These are phyloP conservation scores for Caenorhabditis latens DNA, from an alignment of 1,140 invertebrate species.

Conservation along the genomic window DNA sequence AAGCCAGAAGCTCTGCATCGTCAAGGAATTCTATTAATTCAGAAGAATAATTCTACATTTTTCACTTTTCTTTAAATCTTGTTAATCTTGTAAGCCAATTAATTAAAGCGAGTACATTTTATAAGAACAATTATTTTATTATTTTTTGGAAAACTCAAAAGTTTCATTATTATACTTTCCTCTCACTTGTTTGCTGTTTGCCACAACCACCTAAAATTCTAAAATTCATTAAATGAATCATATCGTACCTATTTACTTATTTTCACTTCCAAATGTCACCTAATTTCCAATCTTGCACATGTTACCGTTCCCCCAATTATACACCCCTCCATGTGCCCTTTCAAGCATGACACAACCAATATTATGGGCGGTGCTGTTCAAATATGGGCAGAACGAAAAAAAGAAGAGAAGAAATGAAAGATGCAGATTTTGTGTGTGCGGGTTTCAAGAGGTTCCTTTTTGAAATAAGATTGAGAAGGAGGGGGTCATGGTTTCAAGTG, in stretches of 20 bases:
- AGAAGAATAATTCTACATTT: slow-evolving; percentile 9
- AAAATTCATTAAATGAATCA: background rate
- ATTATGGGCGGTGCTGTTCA: slow-evolving; percentile 3
- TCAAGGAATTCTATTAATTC: slow-evolving; percentile 21
- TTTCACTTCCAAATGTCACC: background rate
- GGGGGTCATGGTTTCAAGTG: slow-evolving; percentile 34
- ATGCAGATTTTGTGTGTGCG: background rate
- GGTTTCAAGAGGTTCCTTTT: slow-evolving; percentile 40
- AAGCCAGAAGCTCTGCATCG: slow-evolving; percentile 11
- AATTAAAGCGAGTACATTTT: slow-evolving; percentile 33
- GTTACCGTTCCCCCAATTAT: background rate
- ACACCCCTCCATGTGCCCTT: background rate
- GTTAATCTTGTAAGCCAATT: background rate
- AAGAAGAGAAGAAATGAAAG: background rate
- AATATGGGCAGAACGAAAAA: background rate
- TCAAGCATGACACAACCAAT: background rate
- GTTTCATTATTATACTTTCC: background rate
- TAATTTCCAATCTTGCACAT: slow-evolving; percentile 22
- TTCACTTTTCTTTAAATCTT: background rate
- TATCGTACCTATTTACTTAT: background rate
- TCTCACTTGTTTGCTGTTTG: slow-evolving; percentile 3
- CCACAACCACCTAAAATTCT: background rate
- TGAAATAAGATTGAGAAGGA: slow-evolving; percentile 31
- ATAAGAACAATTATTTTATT: background rate
- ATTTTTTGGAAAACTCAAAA: background rate